Evolutionary conservation across 2,888 invertebrate species (phyloP).

Genomic region (Heliconius charithonia): DNA sequence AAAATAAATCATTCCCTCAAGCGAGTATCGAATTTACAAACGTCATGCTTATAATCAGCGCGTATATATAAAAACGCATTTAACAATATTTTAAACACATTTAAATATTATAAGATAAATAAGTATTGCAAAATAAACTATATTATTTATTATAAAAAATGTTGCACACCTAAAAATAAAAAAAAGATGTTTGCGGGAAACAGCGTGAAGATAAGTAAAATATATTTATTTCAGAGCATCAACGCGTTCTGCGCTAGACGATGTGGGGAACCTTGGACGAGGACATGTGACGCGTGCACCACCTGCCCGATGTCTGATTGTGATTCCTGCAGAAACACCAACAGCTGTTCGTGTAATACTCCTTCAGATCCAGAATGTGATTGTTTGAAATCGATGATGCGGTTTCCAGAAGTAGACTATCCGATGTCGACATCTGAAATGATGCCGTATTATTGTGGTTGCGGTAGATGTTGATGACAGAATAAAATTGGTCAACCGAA

Average conservation of each 20-base stretch:
- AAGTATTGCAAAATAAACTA: too few relatives aligned
- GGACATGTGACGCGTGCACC: constrained; percentile 52
- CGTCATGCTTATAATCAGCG: too few relatives aligned
- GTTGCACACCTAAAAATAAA: too few relatives aligned
- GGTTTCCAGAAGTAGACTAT: constrained; percentile 69
- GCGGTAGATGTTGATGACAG: neutral
- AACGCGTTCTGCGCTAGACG: constrained; percentile 49
- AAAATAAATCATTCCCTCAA: too few relatives aligned
- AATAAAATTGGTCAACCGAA: neutral
- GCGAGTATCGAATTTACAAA: too few relatives aligned
- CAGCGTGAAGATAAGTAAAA: too few relatives aligned
- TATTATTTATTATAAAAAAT: too few relatives aligned
- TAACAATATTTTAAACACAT: too few relatives aligned
- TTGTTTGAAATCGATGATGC: constrained; percentile 51
- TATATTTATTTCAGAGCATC: constrained; percentile 50
- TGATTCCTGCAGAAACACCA: neutral
- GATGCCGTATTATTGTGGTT: constrained; percentile 51
- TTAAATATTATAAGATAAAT: too few relatives aligned
- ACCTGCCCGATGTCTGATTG: constrained; percentile 42
- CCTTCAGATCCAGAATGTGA: constrained; percentile 44
- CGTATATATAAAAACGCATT: too few relatives aligned
- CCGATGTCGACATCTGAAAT: constrained; percentile 57
- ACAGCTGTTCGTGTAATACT: constrained; percentile 35
- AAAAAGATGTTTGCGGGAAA: too few relatives aligned
- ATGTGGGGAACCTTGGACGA: constrained; percentile 41